Conservation (phyloP, 2,797 vertebrate species). For the Gymnothorax javanicus region DNA sequence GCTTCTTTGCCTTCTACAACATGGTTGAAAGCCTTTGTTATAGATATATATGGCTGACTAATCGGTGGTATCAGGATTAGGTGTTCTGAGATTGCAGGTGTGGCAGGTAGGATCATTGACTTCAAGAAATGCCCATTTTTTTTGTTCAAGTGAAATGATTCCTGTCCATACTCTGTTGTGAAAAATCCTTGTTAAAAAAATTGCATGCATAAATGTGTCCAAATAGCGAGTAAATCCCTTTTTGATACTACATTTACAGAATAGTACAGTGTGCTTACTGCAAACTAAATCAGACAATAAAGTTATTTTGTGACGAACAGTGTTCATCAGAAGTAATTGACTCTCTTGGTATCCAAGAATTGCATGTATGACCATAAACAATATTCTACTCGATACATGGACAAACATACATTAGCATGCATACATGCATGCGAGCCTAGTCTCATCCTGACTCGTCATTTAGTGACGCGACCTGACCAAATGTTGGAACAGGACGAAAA, state of each 20-base stretch:
- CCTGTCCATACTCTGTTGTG: slow-evolving; percentile 41
- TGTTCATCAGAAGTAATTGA: slow-evolving; percentile 33
- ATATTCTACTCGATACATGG: neutral
- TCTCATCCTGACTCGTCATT: neutral
- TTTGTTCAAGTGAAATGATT: slow-evolving; percentile 10
- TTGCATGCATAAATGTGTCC: slow-evolving; percentile 40
- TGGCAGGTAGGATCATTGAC: neutral
- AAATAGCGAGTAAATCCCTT: slow-evolving; percentile 41
- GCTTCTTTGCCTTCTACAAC: neutral
- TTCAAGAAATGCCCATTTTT: slow-evolving; percentile 26
- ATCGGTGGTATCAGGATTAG: slow-evolving; percentile 51
- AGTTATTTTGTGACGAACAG: slow-evolving; percentile 56
- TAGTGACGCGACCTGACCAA: too few species aligned
- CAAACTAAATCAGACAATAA: slow-evolving; percentile 54
- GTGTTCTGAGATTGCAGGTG: slow-evolving; percentile 36
- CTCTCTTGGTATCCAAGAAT: neutral
- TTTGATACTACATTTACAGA: slow-evolving; percentile 37
- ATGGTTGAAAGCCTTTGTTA: slow-evolving; percentile 9
- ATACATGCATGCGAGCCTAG: neutral
- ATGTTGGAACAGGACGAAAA: too few species aligned
- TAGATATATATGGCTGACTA: slow-evolving; percentile 44
- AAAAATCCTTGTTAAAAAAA: slow-evolving; percentile 49
- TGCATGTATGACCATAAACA: neutral
- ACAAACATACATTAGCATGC: slow-evolving; percentile 29
- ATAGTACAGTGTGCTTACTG: slow-evolving; percentile 44